These are phyloP conservation scores for Saxidomus purpurata DNA, from an alignment of 1,140 invertebrate species.

Conservation along the genomic window DNA sequence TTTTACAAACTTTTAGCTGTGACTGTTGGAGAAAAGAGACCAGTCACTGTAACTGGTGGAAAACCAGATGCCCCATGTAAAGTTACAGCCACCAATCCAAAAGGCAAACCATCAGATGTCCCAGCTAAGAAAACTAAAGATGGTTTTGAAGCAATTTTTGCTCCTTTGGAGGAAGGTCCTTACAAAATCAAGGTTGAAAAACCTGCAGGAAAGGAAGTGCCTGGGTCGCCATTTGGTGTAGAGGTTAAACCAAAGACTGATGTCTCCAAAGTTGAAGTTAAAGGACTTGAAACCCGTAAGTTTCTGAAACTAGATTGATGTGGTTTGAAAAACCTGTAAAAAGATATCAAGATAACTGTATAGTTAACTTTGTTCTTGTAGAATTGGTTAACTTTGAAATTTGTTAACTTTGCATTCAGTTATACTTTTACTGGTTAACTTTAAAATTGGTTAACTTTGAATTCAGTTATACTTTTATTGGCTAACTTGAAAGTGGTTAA, in stretches of 20 bases:
- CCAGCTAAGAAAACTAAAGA: conserved; percentile 91
- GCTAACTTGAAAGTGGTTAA: too few species aligned
- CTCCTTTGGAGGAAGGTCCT: conserved; percentile 98
- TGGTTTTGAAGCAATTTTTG: conserved; percentile 97
- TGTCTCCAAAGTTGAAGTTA: conserved; percentile 94
- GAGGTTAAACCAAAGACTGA: conserved; percentile 92
- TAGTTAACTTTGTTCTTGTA: too few species aligned
- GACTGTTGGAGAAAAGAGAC: conserved; percentile 88
- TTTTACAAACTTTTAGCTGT: conserved; percentile 81
- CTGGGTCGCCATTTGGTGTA: conserved; percentile 94
- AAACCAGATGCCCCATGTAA: conserved; percentile 90
- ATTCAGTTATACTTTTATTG: too few species aligned
- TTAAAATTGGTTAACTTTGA: too few species aligned
- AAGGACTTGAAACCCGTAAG: conserved; percentile 96
- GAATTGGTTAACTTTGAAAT: too few species aligned
- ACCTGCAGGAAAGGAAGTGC: conserved; percentile 73
- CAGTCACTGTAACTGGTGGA: conserved; percentile 91
- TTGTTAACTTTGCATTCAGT: too few species aligned
- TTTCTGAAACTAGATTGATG: too few species aligned
- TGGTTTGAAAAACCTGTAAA: too few species aligned
- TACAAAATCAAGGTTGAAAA: conserved; percentile 94
- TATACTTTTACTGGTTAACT: too few species aligned
- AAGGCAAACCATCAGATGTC: conserved; percentile 88
- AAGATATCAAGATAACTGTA: too few species aligned
- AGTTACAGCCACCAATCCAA: conserved; percentile 89